Conservation (phyloP, 2,888 invertebrate species). For the Aphelenchoides bicaudatus region DNA sequence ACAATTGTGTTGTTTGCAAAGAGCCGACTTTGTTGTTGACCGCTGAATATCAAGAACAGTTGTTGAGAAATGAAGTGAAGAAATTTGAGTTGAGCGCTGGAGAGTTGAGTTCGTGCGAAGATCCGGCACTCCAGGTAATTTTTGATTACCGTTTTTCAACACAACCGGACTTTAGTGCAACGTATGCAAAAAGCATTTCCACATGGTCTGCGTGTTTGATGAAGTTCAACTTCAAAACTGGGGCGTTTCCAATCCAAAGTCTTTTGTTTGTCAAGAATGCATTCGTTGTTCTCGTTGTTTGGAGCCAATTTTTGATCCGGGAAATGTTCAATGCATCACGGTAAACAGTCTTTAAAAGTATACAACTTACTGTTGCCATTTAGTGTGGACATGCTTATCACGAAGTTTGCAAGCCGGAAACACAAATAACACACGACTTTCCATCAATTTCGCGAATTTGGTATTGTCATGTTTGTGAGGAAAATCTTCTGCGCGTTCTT, state of each 20-base stretch:
- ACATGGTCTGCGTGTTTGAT: constrained; percentile 10
- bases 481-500: not conserved
- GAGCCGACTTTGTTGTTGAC: constrained; percentile 6
- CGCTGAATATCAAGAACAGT: not conserved
- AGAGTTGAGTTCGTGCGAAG: not conserved
- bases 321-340: constrained; percentile 17
- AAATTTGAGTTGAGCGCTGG: not conserved
- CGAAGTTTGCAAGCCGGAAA: constrained; percentile 8
- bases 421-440: not conserved
- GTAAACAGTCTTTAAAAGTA: not conserved
- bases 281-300: constrained; percentile 12
- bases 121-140: not conserved
- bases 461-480: constrained; percentile 1
- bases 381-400: constrained; percentile 15
- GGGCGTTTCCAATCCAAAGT: constrained; percentile 1
- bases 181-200: constrained; percentile 14
- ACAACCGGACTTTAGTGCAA: constrained; percentile 4
- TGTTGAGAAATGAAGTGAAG: constrained; percentile 1
- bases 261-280: constrained; percentile 14
- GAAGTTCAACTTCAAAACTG: constrained; percentile 13
- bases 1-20: constrained; percentile 15
- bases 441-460: not conserved
- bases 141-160: constrained; percentile 8
- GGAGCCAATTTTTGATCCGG: constrained; percentile 13
- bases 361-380: not conserved